phyloP scores from a whole-genome alignment of 2,888 invertebrate species.

The Trimorus sp. region DNA sequence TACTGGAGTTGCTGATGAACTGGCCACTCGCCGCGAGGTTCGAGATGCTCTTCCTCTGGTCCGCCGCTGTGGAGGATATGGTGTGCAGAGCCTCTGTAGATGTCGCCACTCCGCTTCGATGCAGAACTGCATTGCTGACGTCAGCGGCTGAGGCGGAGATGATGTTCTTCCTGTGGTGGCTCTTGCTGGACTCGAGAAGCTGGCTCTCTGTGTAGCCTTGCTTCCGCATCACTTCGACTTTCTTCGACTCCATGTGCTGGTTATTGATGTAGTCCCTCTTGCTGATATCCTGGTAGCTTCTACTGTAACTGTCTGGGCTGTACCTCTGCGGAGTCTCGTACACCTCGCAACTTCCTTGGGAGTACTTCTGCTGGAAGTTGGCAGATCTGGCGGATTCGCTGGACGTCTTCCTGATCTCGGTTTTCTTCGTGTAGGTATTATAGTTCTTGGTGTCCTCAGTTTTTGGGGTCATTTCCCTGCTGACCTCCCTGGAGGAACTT shows the following conservation, averaged over 20 bases:
- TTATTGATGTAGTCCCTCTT: constrained; percentile 76
- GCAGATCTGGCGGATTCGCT: constrained; percentile 82
- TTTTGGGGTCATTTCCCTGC: constrained; percentile 80
- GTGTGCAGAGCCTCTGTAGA: constrained; percentile 89
- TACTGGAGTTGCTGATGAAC: constrained; percentile 86
- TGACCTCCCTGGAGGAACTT: constrained; percentile 84
- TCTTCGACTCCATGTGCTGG: constrained; percentile 71
- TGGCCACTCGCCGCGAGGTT: constrained; percentile 89
- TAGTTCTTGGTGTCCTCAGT: constrained; percentile 83
- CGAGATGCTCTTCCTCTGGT: constrained; percentile 90
- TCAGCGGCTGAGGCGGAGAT: constrained; percentile 88
- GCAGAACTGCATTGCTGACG: constrained; percentile 89
- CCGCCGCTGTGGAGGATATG: constrained; percentile 87
- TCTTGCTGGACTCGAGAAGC: constrained; percentile 70
- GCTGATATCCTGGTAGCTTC: constrained; percentile 67
- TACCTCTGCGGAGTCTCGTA: constrained; percentile 54
- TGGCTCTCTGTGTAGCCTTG: constrained; percentile 78
- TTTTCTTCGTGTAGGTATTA: constrained; percentile 81
- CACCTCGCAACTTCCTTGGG: constrained; percentile 81
- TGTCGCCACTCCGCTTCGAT: constrained; percentile 87
- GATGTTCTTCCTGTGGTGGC: constrained; percentile 88
- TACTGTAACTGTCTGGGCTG: constrained; percentile 35
- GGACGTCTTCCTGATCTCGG: constrained; percentile 71
- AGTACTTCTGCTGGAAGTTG: constrained; percentile 73
- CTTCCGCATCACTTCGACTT: constrained; percentile 15